Conservation (phyloP, 2,888 invertebrate genomes). For the Nesidiocoris tenuis region DNA sequence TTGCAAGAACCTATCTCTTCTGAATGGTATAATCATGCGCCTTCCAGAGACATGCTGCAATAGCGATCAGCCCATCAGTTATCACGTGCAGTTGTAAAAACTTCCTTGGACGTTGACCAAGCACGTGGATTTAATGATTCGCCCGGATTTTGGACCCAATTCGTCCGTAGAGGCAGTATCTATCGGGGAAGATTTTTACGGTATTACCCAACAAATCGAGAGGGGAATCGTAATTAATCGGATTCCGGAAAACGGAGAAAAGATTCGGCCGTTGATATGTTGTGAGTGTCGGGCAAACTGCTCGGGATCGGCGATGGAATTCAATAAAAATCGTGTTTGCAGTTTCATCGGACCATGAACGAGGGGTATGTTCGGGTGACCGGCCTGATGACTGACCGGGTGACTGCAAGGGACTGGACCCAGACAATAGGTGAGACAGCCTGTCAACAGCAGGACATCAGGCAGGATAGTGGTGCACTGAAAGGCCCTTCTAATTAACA, state of each 20-base stretch:
- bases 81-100: too few species aligned
- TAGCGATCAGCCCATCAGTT: too few species aligned
- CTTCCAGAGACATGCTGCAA: too few species aligned
- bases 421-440: constrained; percentile 26
- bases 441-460: background rate
- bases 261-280: background rate
- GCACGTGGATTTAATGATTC: background rate
- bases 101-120: background rate
- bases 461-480: background rate
- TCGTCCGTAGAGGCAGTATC: too few species aligned
- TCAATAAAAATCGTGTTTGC: constrained; percentile 41
- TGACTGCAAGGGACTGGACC: background rate
- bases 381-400: background rate
- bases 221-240: constrained; percentile 27
- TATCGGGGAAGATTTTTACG: constrained; percentile 15
- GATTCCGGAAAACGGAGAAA: constrained; percentile 31
- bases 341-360: constrained; percentile 31
- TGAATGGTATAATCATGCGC: too few species aligned
- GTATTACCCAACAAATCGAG: background rate
- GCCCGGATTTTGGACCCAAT: too few species aligned
- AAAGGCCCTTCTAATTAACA: background rate
- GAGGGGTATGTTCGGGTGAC: background rate
- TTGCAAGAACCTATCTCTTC: too few species aligned
- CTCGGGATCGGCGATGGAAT: constrained; percentile 24
- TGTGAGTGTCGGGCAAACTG: constrained; percentile 14